These are phyloP conservation scores for Cryptus viduatorius DNA, from an alignment of 2,888 invertebrate species.

Conservation along the genomic window DNA sequence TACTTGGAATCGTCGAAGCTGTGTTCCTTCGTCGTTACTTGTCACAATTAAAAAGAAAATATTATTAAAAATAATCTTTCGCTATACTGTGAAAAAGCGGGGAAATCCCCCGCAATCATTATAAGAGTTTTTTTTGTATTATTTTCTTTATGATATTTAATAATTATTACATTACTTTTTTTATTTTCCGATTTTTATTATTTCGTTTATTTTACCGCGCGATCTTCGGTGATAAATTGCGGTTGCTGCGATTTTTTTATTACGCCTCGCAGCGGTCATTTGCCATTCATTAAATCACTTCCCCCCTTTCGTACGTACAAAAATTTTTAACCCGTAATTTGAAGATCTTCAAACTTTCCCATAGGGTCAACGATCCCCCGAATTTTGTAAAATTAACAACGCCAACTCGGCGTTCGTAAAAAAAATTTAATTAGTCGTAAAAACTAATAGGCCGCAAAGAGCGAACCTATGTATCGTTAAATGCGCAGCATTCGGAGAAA, in stretches of 20 bases:
- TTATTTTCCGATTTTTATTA: no score
- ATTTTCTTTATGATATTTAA: no score
- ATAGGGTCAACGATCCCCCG: neutral
- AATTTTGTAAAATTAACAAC: neutral
- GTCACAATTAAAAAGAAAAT: no score
- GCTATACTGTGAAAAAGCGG: no score
- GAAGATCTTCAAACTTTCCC: neutral
- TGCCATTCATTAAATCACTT: neutral
- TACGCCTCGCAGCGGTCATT: neutral
- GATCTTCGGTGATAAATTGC: neutral
- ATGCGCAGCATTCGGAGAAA: constrained; percentile 21
- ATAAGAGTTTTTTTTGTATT: no score
- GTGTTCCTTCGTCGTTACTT: no score
- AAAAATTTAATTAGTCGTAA: constrained; percentile 14
- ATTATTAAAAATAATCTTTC: no score
- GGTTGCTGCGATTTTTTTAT: neutral
- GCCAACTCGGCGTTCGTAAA: neutral
- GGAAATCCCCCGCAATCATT: no score
- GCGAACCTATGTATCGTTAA: neutral
- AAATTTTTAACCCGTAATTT: neutral
- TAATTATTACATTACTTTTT: no score
- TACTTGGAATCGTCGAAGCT: no score
- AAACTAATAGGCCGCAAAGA: neutral
- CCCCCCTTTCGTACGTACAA: neutral
- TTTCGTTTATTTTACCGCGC: neutral